Percentiles rank a stretch among this genome's conserved stretches.
phyloP scores from a whole-genome alignment of 2,113 vertebrate species.

The Elephas maximus region DNA sequence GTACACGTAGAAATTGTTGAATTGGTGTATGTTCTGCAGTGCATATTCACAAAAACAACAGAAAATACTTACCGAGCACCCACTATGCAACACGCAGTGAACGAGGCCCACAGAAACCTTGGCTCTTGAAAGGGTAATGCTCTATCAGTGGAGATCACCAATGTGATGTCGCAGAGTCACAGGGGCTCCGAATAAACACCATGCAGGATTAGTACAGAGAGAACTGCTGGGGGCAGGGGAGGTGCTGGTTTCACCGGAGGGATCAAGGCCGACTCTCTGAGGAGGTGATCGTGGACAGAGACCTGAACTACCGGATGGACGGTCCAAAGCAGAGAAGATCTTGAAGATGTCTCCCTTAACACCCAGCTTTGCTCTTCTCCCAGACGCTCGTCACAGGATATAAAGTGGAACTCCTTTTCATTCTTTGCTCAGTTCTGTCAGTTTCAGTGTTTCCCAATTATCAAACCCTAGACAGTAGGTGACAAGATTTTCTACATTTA shows the following conservation, averaged over 20 bases:
- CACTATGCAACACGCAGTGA: rapidly evolving
- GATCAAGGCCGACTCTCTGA: neutral
- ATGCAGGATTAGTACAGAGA: neutral
- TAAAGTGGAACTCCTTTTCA: neutral
- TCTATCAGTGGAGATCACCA: neutral
- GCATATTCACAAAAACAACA: neutral
- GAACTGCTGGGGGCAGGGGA: neutral
- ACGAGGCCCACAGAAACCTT: neutral
- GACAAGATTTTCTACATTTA: no score
- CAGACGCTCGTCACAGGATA: neutral
- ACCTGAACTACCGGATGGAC: neutral
- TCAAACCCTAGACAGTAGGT: neutral
- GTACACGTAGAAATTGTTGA: neutral
- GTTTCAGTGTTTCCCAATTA: neutral
- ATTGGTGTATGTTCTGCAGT: neutral
- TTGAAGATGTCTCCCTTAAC: neutral
- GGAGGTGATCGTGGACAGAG: neutral
- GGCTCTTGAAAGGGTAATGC: neutral
- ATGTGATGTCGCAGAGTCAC: rapidly evolving
- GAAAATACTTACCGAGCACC: neutral
- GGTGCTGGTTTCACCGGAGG: neutral
- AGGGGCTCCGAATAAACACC: neutral
- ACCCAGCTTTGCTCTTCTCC: neutral
- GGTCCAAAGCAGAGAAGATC: neutral
- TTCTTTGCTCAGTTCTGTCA: neutral